These are phyloP conservation scores for Chaetops frenatus DNA, from an alignment of 2,113 vertebrate genomes.

Conservation along the genomic window DNA sequence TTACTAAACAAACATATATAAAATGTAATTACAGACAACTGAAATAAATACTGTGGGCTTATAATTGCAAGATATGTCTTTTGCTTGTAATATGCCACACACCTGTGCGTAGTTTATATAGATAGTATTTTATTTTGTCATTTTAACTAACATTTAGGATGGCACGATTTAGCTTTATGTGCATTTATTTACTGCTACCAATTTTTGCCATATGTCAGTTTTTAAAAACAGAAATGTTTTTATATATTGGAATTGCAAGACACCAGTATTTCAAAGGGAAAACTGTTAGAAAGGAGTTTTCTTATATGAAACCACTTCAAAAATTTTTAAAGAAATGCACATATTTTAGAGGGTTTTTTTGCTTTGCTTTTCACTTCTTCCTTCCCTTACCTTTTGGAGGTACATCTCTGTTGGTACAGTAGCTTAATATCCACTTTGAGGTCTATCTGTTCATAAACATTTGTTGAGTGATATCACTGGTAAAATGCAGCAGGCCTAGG, in stretches of 20 bases:
- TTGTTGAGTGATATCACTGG: background rate
- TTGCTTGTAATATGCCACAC: conserved; percentile 51
- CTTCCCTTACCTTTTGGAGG: background rate
- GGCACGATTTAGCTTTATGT: conserved; percentile 50
- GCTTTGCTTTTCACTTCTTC: background rate
- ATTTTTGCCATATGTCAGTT: conserved; percentile 62
- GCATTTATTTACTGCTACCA: conserved; percentile 60
- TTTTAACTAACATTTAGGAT: conserved; percentile 66
- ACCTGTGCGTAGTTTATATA: conserved; percentile 56
- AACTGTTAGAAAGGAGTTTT: background rate
- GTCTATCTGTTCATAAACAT: background rate
- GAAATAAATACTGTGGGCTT: conserved; percentile 64
- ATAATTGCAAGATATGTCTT: conserved; percentile 58
- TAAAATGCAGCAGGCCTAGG: background rate
- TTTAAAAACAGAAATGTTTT: conserved; percentile 7
- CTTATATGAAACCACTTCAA: background rate
- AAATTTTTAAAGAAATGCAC: background rate
- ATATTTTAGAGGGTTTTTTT: background rate
- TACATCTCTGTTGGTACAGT: background rate
- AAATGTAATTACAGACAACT: conserved; percentile 67
- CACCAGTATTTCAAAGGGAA: background rate
- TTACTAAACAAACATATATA: conserved; percentile 70
- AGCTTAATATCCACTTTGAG: background rate
- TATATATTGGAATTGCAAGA: background rate
- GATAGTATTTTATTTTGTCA: conserved; percentile 69